Percentiles rank a stretch among this genome's conserved stretches.
Conservation (phyloP, 1,140 invertebrate species). For the Melipona quadrifasciata region DNA sequence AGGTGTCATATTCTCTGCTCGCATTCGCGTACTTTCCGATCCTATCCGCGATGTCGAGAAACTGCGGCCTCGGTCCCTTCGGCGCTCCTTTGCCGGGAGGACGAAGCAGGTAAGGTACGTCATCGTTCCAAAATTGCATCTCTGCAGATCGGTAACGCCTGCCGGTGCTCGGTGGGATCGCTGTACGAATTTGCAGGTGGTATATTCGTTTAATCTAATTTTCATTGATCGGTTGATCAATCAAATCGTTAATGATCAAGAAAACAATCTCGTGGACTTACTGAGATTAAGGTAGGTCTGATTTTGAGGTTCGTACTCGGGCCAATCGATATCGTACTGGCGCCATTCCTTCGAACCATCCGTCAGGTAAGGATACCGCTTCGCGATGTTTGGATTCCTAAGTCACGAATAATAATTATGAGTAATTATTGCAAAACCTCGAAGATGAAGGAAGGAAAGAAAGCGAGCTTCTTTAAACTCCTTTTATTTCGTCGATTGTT, state of each 20-base stretch:
- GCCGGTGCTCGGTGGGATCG: conserved; percentile 85
- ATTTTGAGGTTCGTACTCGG: conserved; percentile 87
- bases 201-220: background rate
- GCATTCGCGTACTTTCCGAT: conserved; percentile 67
- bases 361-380: conserved; percentile 83
- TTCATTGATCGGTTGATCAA: too few relatives aligned
- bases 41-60: conserved; percentile 71
- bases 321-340: conserved; percentile 89
- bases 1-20: conserved; percentile 53
- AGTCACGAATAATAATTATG: background rate
- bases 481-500: too few relatives aligned
- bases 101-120: conserved; percentile 84
- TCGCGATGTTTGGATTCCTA: conserved; percentile 89
- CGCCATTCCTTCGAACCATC: conserved; percentile 84
- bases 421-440: background rate
- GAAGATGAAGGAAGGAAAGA: background rate
- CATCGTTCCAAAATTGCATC: conserved; percentile 89
- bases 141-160: conserved; percentile 85
- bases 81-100: conserved; percentile 76
- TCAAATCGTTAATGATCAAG: too few relatives aligned
- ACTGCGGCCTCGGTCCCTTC: conserved; percentile 68
- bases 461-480: background rate
- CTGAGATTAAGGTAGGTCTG: conserved; percentile 90
- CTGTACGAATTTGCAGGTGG: conserved; percentile 75
- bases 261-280: conserved; percentile 77